Conservation (phyloP, 2,113 vertebrate genomes). For the Xiphorhynchus elegans region DNA sequence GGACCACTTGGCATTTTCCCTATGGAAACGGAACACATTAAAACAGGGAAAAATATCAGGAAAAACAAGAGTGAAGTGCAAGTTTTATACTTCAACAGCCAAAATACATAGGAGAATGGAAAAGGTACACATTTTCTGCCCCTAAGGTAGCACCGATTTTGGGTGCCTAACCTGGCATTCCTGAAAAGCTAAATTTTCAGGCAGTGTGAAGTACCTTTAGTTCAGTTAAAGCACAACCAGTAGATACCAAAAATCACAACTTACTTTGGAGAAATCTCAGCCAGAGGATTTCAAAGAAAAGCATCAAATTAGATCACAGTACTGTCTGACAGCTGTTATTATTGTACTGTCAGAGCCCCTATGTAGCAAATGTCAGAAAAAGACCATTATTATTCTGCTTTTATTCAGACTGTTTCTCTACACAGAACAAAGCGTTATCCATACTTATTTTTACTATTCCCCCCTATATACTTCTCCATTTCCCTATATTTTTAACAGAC, state of each 20-base stretch:
- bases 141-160: not conserved
- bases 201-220: not conserved
- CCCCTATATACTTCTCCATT: not conserved
- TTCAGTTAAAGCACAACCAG: not conserved
- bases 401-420: not conserved
- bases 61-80: not conserved
- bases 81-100: not conserved
- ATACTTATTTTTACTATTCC: not conserved
- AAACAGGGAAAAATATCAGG: not conserved
- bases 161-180: not conserved
- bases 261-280: not conserved
- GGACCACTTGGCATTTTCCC: not conserved
- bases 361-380: not conserved
- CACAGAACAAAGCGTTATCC: not conserved
- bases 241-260: not conserved
- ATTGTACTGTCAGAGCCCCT: not conserved
- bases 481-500: not conserved
- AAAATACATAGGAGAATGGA: not conserved
- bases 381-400: constrained; percentile 1
- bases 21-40: not conserved
- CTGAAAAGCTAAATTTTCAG: not conserved
- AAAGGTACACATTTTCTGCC: not conserved
- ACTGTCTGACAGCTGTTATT: constrained; percentile 29
- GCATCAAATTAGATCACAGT: not conserved
- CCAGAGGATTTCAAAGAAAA: constrained; percentile 35